Percentiles rank a stretch among this genome's conserved stretches.
Evolutionary conservation across 2,888 invertebrate genomes (phyloP).

Genomic region (Poecilobothrus nobilitatus): DNA sequence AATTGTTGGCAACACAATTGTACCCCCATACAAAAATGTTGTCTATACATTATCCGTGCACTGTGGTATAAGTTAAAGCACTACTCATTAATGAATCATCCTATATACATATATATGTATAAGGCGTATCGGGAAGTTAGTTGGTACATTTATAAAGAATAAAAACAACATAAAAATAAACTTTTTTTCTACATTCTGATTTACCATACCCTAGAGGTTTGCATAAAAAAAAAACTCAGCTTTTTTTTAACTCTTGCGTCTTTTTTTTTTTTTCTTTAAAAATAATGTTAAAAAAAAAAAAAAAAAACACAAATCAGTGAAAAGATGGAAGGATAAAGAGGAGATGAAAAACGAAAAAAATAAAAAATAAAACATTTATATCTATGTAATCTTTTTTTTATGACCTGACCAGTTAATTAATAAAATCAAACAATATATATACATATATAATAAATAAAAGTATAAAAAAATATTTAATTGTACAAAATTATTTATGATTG

Average conservation of each 20-base stretch:
- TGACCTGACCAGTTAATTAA: slow-evolving; percentile 6
- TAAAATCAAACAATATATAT: not conserved
- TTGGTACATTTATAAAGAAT: too few species aligned
- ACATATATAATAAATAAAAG: too few species aligned
- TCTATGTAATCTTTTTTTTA: slow-evolving; percentile 2
- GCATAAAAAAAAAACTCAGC: too few species aligned
- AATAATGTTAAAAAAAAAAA: not conserved
- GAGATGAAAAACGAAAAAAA: not conserved
- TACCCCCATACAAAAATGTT: too few species aligned
- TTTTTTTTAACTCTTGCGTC: not conserved
- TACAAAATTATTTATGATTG: not conserved
- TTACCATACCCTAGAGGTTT: not conserved
- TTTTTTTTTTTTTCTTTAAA: not conserved
- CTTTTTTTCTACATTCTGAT: not conserved
- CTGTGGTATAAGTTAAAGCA: too few species aligned
- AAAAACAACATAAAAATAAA: too few species aligned
- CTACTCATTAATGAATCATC: too few species aligned
- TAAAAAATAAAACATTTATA: not conserved
- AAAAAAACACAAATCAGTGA: not conserved
- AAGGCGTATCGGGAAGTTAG: too few species aligned
- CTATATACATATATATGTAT: too few species aligned
- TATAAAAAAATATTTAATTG: not conserved
- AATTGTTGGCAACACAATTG: too few species aligned
- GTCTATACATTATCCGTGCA: too few species aligned
- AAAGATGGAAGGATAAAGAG: too few species aligned